Base-by-base conservation (phyloP, 1,140 invertebrate genomes). In the Hypsibius dujardini region DNA sequence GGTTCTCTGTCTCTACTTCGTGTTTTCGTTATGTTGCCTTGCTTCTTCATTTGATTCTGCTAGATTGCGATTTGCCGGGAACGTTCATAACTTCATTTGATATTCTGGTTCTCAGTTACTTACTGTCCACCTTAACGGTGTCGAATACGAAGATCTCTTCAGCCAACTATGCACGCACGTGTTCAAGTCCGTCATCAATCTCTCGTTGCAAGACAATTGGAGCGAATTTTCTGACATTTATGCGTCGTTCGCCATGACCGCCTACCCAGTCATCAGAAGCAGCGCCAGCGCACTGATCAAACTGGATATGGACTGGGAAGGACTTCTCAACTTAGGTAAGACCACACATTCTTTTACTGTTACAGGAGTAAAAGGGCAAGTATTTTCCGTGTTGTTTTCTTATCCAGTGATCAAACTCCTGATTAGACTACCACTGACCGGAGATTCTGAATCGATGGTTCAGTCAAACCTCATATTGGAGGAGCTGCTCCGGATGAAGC, bases 401-500 rank as follows among this genome's bases (percentile, higher is more conserved):
- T n/a, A n/a, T 56, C 50, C n/a, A 7, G 50, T 12, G 50, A 12
- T 56, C 7, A 56, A 12, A 12, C n/a, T 56, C 7, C n/a, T 56
- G 7, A 56, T 56, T n/a, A 12, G 50, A 7, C 7, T 45, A 42
- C 62, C 62, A 42, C 12, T 42, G 42, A 42, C 12, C 42, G 42
- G 62, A 12, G 62, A 67, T 42, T 12, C 12, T 3, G 62, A 67
- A 67, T 12, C 62, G 45, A 3, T 15, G 45, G 62, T 67, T 7
- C 62, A 67, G 42, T 15, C 3, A 7, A 67, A 45, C 42, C 12
- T 67, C 12, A 7, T 67, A 12, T 67, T 67, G 3, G 62, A 67
- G 42, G 62, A 67, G 62, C 62, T 67, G 12, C 12, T 67, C 3
- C 12, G 62, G 45, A 67, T 67, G 62, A 67, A 67, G 62, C 42